Evolutionary conservation across 2,113 vertebrate species (phyloP), one percentile per base, ranked within the genome.

Genomic region (Oxyruncus cristatus): DNA sequence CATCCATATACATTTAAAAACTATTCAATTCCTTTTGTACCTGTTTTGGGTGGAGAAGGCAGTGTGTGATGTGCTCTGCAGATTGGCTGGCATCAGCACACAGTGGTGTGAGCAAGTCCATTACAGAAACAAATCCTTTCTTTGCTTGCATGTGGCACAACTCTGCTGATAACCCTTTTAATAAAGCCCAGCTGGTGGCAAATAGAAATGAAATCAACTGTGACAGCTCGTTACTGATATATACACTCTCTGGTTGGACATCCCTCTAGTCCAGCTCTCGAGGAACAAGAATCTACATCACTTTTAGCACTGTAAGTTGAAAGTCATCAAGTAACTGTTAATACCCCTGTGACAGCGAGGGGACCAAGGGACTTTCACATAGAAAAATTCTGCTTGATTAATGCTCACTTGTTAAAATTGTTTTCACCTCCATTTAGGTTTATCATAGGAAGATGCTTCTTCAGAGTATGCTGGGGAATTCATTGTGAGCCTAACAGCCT

Each of bases 201-300:
- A 91, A 92, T 71, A 78, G 71, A 90, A 92, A 73, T 53, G 18
- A 93, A 93, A 71, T 74, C 75, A 70, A 27, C 82, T 83, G 82
- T 90, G 82, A 76, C 82, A 94, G 59, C 37, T 94, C 32, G 28
- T 90, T 91, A 97, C 63, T 71, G 62, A 76, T 83, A 42, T 18
- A 46, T 55, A 19, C 37, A 56, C 39, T 10, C 59, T 91, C 37
- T 62, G 19, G n/a, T n/a, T 86, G 87, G 81, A 73, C 71, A 30
- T 85, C 50, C 50, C 35, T 63, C 56, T 75, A 41, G 70, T 92
- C 62, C 62, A 70, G 62, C 46, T 95, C 78, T 42, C 37, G 42
- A 55, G 62, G 61, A 94, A 92, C 1, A 0, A 44, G 41, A 41
- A 61, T 41, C 58, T 79, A 33, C 27, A 62, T 72, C 0, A 0